Evolutionary conservation across 2,888 invertebrate genomes (phyloP), one percentile per base, ranked within the genome.

Genomic region (Agrochola circellaris): DNA sequence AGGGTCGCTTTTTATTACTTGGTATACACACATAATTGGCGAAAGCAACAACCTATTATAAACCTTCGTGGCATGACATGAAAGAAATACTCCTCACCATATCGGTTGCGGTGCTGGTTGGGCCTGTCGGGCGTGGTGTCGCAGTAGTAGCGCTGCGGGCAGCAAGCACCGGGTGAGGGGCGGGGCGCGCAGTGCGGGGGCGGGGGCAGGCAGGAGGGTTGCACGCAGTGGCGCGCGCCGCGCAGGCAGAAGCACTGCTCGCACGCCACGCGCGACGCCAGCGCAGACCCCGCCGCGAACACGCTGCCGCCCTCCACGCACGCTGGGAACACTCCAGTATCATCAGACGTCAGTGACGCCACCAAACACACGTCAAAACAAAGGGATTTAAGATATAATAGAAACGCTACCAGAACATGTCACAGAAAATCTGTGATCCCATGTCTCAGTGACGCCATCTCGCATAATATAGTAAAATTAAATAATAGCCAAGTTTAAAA

Each of bases 201-300:
- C 1, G 98, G 97, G 70, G 98, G 97, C 90, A 98, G 97, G 94
- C 99, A 99, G 91, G 97, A 97, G 0, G 99, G 99, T 83, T 97
- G 97, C 73, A 99, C 98, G 94, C 99, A 99, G 89, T 97, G 97
- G 88, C 98, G 97, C 72, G 96, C 96, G 8, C 98, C 98, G 51
- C 97, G 96, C 88, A 98, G 97, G 92, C 99, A 99, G 95, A 98
- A 99, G 95, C 99, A 99, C 94, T 98, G 98, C 94, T 98, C 98
- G 95, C 99, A 99, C n/a, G 98, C 97, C 80, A 97, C 97, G 30
- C 97, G 97, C 8, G 98, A 97, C 86, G 97, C 97, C 98, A 99
- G 98, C 13, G 99, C 99, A 9, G 99, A 99, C 5, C 98, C 98
- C 68, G 98, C 98, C 30, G 97, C 98, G 94, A 98, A 98, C 87